Evolutionary conservation across 2,888 invertebrate species (phyloP), one percentile per base, ranked within the genome.

Genomic region (Acanthacorydalis orientalis): DNA sequence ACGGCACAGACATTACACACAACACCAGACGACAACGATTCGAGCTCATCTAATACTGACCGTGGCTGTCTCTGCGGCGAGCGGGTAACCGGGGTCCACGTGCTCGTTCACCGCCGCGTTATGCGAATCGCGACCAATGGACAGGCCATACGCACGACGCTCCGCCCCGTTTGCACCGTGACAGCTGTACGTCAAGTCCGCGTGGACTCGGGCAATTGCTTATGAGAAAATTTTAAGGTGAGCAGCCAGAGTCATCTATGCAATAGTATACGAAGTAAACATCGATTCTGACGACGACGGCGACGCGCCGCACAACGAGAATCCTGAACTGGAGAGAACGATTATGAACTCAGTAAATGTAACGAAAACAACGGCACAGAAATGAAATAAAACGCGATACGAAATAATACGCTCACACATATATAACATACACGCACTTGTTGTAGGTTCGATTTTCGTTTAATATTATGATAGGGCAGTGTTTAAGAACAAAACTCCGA

Each of bases 81-180:
- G 46, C 23, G 46, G 46, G 46, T 46, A 35, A 32, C 46, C 46
- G 46, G 46, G 46, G 46, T 39, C 46, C 46, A 46, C 46, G 46
- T 46, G 46, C 46, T 46, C 46, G 39, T 39, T 46, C 31, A 41
- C 9, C 43, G 38, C 31, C 38, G 46, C 39, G 46, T 44, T 16
- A 44, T 16, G 35, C 34, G 16, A 35, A 35, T 31, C 46, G 14
- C 46, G 31, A 31, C 46, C 46, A 46, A 46, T 46, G n/a, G 31
- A 6, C 6, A 10, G 6, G 3, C 11, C 8, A 11, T n/a, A 43
- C 14, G 12, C n/a, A 3, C 11, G 9, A 32, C 33, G 31, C 43
- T 33, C 43, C 43, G 14, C 43, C 43, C 23, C 32, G 14, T 11
- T n/a, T 23, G n/a, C 16, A 23, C 23, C 9, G n/a, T 15, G 46